Base-by-base conservation (phyloP, 2,888 invertebrate genomes). In the Thelaira solivaga region DNA sequence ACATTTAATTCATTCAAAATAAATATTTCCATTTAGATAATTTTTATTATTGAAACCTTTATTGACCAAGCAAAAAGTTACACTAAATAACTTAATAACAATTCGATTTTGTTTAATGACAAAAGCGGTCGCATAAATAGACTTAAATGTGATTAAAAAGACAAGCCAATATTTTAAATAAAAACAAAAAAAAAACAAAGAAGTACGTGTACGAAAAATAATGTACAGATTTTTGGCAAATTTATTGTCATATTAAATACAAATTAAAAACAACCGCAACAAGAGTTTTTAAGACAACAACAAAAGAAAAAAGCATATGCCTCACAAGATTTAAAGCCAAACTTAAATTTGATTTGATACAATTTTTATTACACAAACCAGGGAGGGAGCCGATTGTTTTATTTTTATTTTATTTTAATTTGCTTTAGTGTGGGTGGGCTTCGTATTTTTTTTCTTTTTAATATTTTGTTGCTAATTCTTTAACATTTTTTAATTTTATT, bases 81-180 rank as follows among this genome's bases (percentile, higher is more conserved):
- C 16, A 39, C 5, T 39, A 13, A 39, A 5, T 29, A 26, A 47
- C 62, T 55, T 39, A 43, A n/a, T n/a, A 69, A 55, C 57, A 57
- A 55, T 31, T 34, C 55, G 41, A 39, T 36, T n/a, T 36, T 47
- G 49, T 68, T 45, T 61, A 47, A 61, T 62, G 22, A n/a, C 22
- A 26, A 72, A 18, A 55, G 2, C 41, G 47, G 7, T 49, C 36
- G 20, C 55, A 61, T 76, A 22, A 61, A 67, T 11, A 16, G 59
- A 22, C 61, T 76, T 76, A 72, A 67, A 61, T 67, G 51, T 31
- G 53, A 69, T 64, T 69, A 47, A 47, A 47, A 55, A 47, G 49
- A 24, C 26, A 55, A 31, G n/a, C n/a, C n/a, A n/a, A n/a, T n/a
- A 16, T 13, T 39, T 22, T 22, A 13, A 24, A 31, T 26, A 36